A percentile compares a stretch with the other conserved stretches of the same genome.
Evolutionary conservation across 2,797 vertebrate species (phyloP).

Genomic region (Alcedo quadribrachys): DNA sequence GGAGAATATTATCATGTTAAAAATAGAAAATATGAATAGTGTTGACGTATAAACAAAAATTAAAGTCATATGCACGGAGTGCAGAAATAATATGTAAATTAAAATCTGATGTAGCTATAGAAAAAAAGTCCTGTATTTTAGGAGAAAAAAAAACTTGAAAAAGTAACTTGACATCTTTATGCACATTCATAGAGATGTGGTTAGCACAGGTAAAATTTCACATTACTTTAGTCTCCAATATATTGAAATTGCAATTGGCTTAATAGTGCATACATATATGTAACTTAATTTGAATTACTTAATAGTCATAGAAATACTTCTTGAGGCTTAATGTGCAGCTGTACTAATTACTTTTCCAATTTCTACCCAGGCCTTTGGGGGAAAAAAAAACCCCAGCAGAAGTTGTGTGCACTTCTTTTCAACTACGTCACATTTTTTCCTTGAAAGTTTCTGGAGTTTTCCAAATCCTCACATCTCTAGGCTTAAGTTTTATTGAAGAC

Average conservation of each 20-base stretch:
- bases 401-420: background rate
- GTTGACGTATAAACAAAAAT: background rate
- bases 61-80: background rate
- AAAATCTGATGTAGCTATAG: background rate
- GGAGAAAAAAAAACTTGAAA: background rate
- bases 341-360: background rate
- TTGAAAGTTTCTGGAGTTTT: background rate
- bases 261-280: background rate
- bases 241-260: background rate
- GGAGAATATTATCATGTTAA: slow-evolving; percentile 16
- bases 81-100: background rate
- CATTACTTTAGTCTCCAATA: background rate
- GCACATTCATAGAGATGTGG: background rate
- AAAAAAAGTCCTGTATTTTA: background rate
- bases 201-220: background rate
- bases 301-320: background rate
- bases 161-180: background rate
- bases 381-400: background rate
- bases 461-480: background rate
- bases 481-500: background rate
- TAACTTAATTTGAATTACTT: background rate
- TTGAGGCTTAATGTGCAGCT: background rate
- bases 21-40: slow-evolving; percentile 55
- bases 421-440: background rate
- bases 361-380: background rate